These are phyloP conservation scores for Trichonephila clavipes DNA, from an alignment of 1,140 invertebrate genomes.

Conservation along the genomic window DNA sequence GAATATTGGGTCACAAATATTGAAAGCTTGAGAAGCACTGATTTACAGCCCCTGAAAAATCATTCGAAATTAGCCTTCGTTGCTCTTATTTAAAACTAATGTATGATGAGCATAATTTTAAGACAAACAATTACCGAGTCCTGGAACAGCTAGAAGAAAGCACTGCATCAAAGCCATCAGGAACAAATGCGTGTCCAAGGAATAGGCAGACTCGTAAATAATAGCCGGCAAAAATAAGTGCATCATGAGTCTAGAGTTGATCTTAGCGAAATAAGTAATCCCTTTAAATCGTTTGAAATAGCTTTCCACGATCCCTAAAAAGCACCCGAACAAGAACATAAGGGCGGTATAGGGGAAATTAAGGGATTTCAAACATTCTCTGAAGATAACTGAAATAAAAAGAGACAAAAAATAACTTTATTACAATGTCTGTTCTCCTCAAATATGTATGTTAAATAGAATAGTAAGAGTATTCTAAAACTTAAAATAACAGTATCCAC, in stretches of 20 bases:
- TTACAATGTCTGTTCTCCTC: no score
- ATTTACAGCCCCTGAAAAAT: no score
- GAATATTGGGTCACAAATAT: no score
- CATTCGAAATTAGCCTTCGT: no score
- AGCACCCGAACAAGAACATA: conserved; percentile 75
- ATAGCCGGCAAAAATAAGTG: conserved; percentile 82
- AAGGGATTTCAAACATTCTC: conserved; percentile 62
- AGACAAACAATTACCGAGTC: conserved; percentile 66
- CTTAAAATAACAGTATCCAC: no score
- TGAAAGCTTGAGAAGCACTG: no score
- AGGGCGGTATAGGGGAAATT: conserved; percentile 77
- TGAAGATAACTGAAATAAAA: conserved; percentile 75
- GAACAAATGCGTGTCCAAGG: conserved; percentile 82
- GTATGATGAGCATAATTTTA: no score
- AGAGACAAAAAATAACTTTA: not conserved
- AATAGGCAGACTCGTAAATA: conserved; percentile 83
- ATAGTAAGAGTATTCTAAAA: no score
- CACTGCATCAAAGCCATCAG: conserved; percentile 81
- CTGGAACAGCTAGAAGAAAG: conserved; percentile 80
- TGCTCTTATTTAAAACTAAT: no score
- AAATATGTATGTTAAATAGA: no score
- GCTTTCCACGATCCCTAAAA: conserved; percentile 70
- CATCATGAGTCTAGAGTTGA: conserved; percentile 81
- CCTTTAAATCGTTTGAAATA: conserved; percentile 33
- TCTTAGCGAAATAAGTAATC: conserved; percentile 78